Evolutionary conservation across 2,888 invertebrate genomes (phyloP), one percentile per base, ranked within the genome.

Genomic region (Gasteruption jaculator): DNA sequence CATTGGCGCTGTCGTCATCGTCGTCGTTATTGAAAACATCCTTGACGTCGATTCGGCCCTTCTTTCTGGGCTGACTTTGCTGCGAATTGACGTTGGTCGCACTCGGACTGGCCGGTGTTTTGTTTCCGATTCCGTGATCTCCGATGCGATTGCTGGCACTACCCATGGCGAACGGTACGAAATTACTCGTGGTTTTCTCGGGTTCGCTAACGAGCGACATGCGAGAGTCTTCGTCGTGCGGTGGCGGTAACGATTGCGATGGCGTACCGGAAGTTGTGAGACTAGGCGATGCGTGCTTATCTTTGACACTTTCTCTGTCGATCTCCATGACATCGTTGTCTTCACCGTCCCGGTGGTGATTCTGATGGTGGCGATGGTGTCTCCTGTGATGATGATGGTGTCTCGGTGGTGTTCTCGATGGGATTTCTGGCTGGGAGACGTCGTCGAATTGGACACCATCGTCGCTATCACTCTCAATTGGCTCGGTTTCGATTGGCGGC

Each of bases 11-110:
- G 41, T 83, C 83, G 48, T 77, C 78, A 53, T 86, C 86, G 54
- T 90, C 90, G 54, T 90, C 90, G 44, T 85, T 86, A 71, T 88
- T 90, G 65, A 91, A 91, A 3, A 91, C 89, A 60, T 88, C 88
- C 51, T 86, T 83, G 0, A 91, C 82, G 52, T 86, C 86, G 46
- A 87, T 76, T 5, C 70, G 68, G 31, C 59, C 61, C 66, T 86
- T 88, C 71, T 85, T 87, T 59, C 85, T 82, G 48, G 76, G 74
- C 40, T 61, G 59, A 54, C 56, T 64, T 21, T 61, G 62, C 30
- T 63, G 64, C 3, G 56, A 41, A 48, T 56, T 65, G 1, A 44
- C 43, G 39, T 45, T 59, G 32, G 50, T 46, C 34, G 56, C 43
- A 30, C 57, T 60, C 11, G 70, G 70, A 58, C 70, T 71, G 6